Base-by-base conservation (phyloP, 2,113 vertebrate genomes). In the Ochotona curzoniae region DNA sequence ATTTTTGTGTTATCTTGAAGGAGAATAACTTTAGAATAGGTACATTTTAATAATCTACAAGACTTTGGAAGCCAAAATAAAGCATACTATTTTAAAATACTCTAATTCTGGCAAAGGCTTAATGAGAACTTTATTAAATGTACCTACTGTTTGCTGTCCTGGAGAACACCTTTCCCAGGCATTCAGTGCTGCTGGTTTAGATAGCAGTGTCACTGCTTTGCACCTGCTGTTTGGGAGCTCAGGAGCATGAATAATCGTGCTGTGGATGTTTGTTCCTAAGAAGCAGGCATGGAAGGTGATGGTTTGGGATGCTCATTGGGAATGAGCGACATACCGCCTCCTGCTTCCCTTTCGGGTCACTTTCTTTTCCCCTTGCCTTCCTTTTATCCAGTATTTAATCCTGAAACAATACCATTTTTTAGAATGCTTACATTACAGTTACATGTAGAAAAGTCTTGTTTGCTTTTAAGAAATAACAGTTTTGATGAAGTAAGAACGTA, bases 41-140 rank as follows among this genome's bases (percentile, higher is more conserved):
- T 61, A 73, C 49, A 71, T 89, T 28, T 95, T 10, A 85, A 26
- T 83, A 92, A 44, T 87, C 61, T 85, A 10, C n/a, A 14, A 87
- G 47, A 79, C 0, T 51, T 74, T 92, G 69, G 85, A 94, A 91
- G 93, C 60, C 21, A 89, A 89, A 92, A 38, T 87, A 81, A 93
- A 91, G 38, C 6, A 18, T 67, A 87, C 80, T 94, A 10, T 78
- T 89, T 93, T 90, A 69, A 76, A 89, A 69, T 90, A 28, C 7
- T 70, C 25, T 94, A 80, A 81, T 96, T 91, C 69, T 57, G 23
- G 69, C 63, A 26, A 80, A 71, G 83, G 23, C 67, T 83, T 92
- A 83, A 88, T 87, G 25, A 44, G 92, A 88, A 10, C 70, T 17
- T 89, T 91, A 67, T 85, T 95, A 70, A 67, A 54, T 81, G 86